Percentiles rank a stretch among this genome's conserved stretches.
phyloP scores from a whole-genome alignment of 2,797 vertebrate genomes.

The Telmatherina bonti region DNA sequence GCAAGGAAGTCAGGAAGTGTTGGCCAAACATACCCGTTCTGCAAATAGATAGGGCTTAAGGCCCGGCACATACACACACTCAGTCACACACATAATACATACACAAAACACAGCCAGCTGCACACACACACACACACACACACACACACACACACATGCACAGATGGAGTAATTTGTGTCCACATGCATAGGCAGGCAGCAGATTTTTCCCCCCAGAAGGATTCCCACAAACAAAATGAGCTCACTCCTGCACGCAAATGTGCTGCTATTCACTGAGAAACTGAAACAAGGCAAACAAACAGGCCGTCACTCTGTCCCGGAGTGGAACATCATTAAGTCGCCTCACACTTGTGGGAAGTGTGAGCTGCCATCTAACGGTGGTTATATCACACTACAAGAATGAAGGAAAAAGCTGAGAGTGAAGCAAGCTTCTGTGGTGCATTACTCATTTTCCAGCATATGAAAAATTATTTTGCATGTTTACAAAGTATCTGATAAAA shows the following conservation, averaged over 20 bases:
- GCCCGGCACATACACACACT: constrained; percentile 50
- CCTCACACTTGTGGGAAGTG: neutral
- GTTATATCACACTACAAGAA: constrained; percentile 33
- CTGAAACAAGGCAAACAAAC: constrained; percentile 21
- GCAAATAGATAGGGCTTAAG: constrained; percentile 77
- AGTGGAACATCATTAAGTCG: constrained; percentile 1
- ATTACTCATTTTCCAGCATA: too few relatives aligned
- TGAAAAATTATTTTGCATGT: too few relatives aligned
- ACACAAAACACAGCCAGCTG: constrained; percentile 58
- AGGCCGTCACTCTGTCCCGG: neutral
- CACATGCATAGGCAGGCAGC: constrained; percentile 68
- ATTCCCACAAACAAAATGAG: constrained; percentile 54
- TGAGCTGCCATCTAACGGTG: constrained; percentile 49
- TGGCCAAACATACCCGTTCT: constrained; percentile 75
- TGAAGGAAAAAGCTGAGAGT: neutral
- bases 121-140: constrained; percentile 47
- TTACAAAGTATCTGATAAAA: too few relatives aligned
- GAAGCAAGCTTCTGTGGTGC: too few relatives aligned
- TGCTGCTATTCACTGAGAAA: constrained; percentile 28
- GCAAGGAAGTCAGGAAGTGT: constrained; percentile 76
- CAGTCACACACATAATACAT: constrained; percentile 36
- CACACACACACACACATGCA: constrained; percentile 46
- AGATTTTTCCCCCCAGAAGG: constrained; percentile 42
- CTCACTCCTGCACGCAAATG: constrained; percentile 40
- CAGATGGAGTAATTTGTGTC: constrained; percentile 56